Evolutionary conservation across 2,113 vertebrate genomes (phyloP).

Genomic region (Agapornis roseicollis): DNA sequence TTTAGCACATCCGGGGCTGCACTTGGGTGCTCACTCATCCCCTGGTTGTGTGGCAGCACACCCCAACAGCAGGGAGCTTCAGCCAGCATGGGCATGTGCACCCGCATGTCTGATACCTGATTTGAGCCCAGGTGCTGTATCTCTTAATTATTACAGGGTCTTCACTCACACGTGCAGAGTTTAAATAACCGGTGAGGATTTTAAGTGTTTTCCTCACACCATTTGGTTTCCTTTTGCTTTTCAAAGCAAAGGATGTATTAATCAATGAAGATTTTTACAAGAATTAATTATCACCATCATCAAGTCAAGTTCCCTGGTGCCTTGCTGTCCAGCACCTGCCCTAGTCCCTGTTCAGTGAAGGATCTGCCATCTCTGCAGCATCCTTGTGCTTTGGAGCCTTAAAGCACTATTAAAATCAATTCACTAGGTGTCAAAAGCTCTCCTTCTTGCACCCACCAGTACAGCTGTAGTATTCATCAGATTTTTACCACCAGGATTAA

Average conservation of each 20-base stretch:
- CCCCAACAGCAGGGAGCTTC: neutral
- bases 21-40: accelerated
- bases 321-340: neutral
- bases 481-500: constrained; percentile 79
- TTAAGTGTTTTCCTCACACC: neutral
- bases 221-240: constrained; percentile 22
- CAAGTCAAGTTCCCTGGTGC: constrained; percentile 50
- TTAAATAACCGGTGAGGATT: constrained; percentile 48
- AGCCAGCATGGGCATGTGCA: neutral
- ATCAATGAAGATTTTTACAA: constrained; percentile 72
- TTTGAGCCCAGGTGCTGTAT: constrained; percentile 41
- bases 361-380: neutral
- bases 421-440: constrained; percentile 42
- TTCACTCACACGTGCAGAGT: neutral
- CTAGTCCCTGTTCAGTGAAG: neutral
- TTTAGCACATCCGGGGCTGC: neutral
- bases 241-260: constrained; percentile 61
- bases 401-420: constrained; percentile 18
- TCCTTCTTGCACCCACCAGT: constrained; percentile 33
- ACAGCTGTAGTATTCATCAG: constrained; percentile 64
- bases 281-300: constrained; percentile 74
- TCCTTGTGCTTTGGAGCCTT: neutral
- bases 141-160: constrained; percentile 31
- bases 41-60: accelerated
- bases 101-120: neutral